Evolutionary conservation across 2,797 vertebrate genomes (phyloP), one percentile per base, ranked within the genome.

Genomic region (Anolis apletophallus): DNA sequence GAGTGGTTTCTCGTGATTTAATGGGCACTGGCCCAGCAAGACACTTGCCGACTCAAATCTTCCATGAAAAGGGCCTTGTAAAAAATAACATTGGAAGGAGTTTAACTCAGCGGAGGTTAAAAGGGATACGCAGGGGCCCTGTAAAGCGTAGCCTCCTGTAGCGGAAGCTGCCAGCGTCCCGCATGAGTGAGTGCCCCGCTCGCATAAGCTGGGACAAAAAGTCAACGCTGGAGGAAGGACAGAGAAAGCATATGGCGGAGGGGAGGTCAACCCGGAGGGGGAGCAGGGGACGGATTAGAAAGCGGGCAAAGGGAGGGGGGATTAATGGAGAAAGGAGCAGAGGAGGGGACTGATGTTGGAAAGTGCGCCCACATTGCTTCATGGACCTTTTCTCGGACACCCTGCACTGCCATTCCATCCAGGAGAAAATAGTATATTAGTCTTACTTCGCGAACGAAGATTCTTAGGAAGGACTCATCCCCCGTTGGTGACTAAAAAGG

Each of bases 41-140:
- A 74, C 80, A 83, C 73, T 85, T 29, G 80, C 88, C 57, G 84
- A 67, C 74, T 83, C 74, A 83, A 88, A 83, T 85, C 80, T 83
- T 88, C 84, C 84, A 79, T 88, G 88, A 78, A 88, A 88, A 79
- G 79, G 74, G 54, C 79, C 84, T 88, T 88, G 73, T 85, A 81
- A 87, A 87, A 88, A 88, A 85, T 84, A 85, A 81, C 61, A 71
- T 55, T 57, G 32, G 78, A 81, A 69, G 26, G 72, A 71, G 73
- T 71, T 88, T 88, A 81, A 88, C 83, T 85, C 79, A 78, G 64
- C 52, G 8, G 79, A 82, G 83, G 87, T 88, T 85, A 85, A 88
- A 85, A 81, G 79, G 61, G 54, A 61, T 59, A 11, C 32, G 11
- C 52, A 0, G 72, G 79, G 55, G 79, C 78, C 64, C 80, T 50